A percentile compares a stretch with the other conserved stretches of the same genome.
These are phyloP conservation scores for Squalus acanthias DNA, from an alignment of 2,797 vertebrate genomes.

Conservation along the genomic window DNA sequence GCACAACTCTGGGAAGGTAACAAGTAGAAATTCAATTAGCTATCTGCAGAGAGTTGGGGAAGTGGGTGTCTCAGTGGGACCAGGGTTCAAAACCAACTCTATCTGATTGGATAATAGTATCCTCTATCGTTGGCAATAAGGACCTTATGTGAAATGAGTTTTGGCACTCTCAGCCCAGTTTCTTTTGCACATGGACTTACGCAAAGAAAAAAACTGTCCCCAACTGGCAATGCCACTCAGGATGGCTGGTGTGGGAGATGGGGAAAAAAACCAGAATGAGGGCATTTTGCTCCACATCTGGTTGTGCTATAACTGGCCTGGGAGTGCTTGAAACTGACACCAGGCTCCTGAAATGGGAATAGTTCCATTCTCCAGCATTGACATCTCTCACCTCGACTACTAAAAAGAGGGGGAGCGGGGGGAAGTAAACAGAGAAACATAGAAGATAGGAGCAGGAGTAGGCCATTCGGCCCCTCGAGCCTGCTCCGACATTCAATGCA, in stretches of 20 bases:
- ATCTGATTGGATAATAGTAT: background rate
- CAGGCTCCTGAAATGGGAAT: background rate
- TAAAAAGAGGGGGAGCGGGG: background rate
- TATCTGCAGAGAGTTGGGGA: background rate
- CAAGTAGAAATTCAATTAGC: background rate
- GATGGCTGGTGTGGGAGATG: background rate
- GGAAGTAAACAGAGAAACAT: background rate
- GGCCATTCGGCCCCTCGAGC: no score
- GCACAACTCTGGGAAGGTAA: background rate
- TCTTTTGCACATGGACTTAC: background rate
- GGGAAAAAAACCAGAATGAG: background rate
- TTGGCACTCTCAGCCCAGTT: background rate
- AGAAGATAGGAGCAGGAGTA: no score
- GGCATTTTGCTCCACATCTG: background rate
- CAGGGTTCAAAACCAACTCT: background rate
- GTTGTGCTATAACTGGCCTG: background rate
- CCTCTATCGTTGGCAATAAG: background rate
- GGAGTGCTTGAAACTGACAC: background rate
- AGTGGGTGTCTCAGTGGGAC: background rate
- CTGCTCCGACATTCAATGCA: no score
- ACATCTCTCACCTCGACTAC: background rate
- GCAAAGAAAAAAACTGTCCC: background rate
- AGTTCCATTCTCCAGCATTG: background rate
- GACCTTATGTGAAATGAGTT: background rate
- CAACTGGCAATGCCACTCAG: background rate